Percentiles rank a stretch among this genome's conserved stretches.
phyloP scores from a whole-genome alignment of 2,113 vertebrate species.

The Macrotis lagotis region DNA sequence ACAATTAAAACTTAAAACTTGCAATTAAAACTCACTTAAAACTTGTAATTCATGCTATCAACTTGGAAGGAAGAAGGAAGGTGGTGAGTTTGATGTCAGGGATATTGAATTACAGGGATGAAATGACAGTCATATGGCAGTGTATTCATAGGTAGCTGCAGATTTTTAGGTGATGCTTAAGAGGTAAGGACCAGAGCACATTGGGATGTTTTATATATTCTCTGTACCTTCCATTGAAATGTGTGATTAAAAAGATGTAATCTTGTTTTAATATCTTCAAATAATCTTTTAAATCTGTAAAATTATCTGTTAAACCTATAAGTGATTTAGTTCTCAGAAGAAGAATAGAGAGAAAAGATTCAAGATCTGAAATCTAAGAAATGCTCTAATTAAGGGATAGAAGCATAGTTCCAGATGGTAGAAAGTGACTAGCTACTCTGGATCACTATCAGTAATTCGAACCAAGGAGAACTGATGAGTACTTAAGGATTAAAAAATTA shows the following conservation, averaged over 20 bases:
- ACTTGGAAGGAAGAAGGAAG: not conserved
- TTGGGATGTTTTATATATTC: too few species aligned
- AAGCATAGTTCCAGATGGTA: not conserved
- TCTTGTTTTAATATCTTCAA: too few species aligned
- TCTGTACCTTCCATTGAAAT: too few species aligned
- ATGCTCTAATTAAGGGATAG: not conserved
- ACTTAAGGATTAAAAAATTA: not conserved
- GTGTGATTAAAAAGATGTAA: too few species aligned
- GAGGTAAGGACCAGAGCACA: not conserved
- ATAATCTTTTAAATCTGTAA: too few species aligned
- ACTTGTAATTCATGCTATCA: too few species aligned
- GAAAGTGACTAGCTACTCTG: not conserved
- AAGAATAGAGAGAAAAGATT: not conserved
- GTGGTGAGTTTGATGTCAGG: not conserved
- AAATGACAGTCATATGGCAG: not conserved
- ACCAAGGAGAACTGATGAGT: not conserved
- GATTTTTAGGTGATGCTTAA: not conserved
- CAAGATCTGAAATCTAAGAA: not conserved
- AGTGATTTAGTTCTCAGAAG: not conserved
- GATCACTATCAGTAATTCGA: not conserved
- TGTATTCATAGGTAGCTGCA: not conserved
- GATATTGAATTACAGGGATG: not conserved
- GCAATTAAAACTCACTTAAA: too few species aligned
- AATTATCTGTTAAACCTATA: not conserved
- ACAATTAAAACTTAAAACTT: too few species aligned